Base-by-base conservation (phyloP, 1,140 invertebrate genomes). In the Halictus rubicundus region DNA sequence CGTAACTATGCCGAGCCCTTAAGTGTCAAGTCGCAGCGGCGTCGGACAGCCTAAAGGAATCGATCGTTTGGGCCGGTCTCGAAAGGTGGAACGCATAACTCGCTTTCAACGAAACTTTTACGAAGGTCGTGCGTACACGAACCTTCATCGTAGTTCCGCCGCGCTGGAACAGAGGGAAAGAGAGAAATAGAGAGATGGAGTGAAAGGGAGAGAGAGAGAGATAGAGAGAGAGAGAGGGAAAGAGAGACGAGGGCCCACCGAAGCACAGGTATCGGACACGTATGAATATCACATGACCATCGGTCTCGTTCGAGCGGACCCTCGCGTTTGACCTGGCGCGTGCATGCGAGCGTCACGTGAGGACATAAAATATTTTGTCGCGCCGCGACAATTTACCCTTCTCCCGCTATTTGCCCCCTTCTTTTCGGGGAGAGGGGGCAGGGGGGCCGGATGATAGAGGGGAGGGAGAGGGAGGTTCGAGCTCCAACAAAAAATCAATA, bases 401-500 rank as follows among this genome's bases (percentile, higher is more conserved):
- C 52, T 2, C 16, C 6, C 52, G 10, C 12, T 68, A 7, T 21
- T 68, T 54, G 21, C 54, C 54, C 9, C 21, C 54, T 71, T 82
- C 42, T 79, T 82, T 80, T 74, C 42, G 61, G 21, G n/a, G n/a
- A n/a, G n/a, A n/a, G n/a, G 54, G 21, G 21, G 21, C 0, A 5
- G 52, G 52, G 21, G 1, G 52, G 21, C 0, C 0, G 61, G 21
- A 21, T 21, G 21, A 9, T 5, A 5, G 21, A 21, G 21, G 4
- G 52, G 52, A 2, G 42, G 42, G 42, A 9, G 42, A 12, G 42
- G 8, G 42, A 12, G 8, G 12, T 14, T 16, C 10, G 19, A 21
- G 61, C 59, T 65, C 25, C 25, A 57, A 59, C n/a, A 68, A 60
- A 81, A 80, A 85, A 85, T 83, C 81, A 81, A 73, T 81, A 77